These are phyloP conservation scores for Eristalinus sepulchralis DNA, from an alignment of 2,888 invertebrate genomes.

Conservation along the genomic window DNA sequence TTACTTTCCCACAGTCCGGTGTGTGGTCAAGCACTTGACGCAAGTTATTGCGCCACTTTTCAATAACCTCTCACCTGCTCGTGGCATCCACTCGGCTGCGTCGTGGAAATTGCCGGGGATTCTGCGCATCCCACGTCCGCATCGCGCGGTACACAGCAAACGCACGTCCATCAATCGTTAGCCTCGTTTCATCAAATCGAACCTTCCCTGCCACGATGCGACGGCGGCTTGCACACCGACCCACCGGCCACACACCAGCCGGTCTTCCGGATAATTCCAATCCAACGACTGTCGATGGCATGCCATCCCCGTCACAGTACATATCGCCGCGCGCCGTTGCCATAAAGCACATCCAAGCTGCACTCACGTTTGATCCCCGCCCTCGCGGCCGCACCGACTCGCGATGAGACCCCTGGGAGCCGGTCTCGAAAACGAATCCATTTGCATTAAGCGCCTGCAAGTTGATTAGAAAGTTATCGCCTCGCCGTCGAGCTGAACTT, in stretches of 20 bases:
- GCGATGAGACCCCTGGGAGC: not conserved
- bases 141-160: slow-evolving; percentile 8
- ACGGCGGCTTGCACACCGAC: not conserved
- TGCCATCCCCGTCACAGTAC: not conserved
- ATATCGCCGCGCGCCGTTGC: slow-evolving; percentile 4
- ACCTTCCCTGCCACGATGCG: not conserved
- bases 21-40: not conserved
- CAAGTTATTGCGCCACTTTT: slow-evolving; percentile 38
- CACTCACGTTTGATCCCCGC: not conserved
- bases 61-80: slow-evolving; percentile 51
- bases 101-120: not conserved
- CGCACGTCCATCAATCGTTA: slow-evolving; percentile 34
- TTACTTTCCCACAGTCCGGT: slow-evolving; percentile 18
- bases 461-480: slow-evolving; percentile 53
- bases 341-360: slow-evolving; percentile 30
- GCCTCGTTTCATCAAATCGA: slow-evolving; percentile 26
- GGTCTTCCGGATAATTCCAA: slow-evolving; percentile 38
- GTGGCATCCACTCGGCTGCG: slow-evolving; percentile 34
- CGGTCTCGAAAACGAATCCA: not conserved
- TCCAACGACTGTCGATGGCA: slow-evolving; percentile 5
- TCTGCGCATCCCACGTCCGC: not conserved
- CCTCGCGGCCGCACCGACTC: too few species aligned
- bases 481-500: slow-evolving; percentile 13
- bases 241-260: not conserved
- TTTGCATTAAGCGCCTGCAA: slow-evolving; percentile 16